These are phyloP conservation scores for Menidia beryllina DNA, from an alignment of 2,113 vertebrate species.

Conservation along the genomic window DNA sequence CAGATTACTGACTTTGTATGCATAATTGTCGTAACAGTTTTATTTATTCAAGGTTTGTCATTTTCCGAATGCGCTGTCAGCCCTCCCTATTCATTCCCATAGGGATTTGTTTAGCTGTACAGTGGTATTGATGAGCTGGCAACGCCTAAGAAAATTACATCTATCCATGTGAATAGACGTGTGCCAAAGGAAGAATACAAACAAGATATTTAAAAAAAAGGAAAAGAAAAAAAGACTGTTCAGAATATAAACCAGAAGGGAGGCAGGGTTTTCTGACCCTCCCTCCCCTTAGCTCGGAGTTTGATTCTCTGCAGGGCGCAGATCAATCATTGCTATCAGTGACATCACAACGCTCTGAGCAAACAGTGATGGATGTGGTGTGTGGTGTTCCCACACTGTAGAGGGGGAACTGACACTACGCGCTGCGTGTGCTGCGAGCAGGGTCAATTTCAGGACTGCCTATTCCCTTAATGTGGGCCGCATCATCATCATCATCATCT, in stretches of 20 bases:
- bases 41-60: background rate
- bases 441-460: background rate
- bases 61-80: background rate
- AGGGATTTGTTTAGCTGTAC: background rate
- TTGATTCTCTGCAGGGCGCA: constrained; percentile 29
- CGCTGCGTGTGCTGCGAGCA: constrained; percentile 8
- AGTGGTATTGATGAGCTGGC: background rate
- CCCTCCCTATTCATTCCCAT: background rate
- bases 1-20: background rate
- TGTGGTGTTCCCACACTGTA: constrained; percentile 25
- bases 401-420: background rate
- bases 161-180: background rate
- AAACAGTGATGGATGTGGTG: constrained; percentile 51
- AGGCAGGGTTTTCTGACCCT: background rate
- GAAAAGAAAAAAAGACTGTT: background rate
- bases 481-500: constrained; percentile 44
- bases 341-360: constrained; percentile 24
- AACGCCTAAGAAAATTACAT: background rate
- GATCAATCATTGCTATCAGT: constrained; percentile 48
- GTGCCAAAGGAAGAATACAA: background rate
- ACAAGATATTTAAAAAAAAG: no score
- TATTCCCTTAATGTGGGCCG: constrained; percentile 1
- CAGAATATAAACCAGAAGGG: constrained; percentile 5
- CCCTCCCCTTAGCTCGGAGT: background rate
- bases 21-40: background rate